Conservation (phyloP, 2,888 invertebrate genomes). For the Aplocera efformata region DNA sequence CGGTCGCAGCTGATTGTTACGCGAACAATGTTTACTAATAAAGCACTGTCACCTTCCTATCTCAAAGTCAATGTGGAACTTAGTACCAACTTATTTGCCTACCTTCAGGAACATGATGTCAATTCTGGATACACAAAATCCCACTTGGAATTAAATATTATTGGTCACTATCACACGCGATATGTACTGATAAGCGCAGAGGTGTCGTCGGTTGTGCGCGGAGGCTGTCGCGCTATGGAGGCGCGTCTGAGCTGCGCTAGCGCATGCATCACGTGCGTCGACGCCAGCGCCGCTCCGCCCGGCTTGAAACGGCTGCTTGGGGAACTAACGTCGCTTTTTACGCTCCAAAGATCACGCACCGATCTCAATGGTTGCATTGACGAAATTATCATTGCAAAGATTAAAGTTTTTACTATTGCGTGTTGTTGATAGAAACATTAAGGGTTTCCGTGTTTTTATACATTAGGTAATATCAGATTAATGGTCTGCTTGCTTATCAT, state of each 20-base stretch:
- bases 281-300: conserved; percentile 57
- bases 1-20: conserved; percentile 37
- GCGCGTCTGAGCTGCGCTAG: conserved; percentile 67
- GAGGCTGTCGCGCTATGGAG: conserved; percentile 70
- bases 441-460: conserved; percentile 22
- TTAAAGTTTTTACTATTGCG: conserved; percentile 26
- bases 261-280: conserved; percentile 71
- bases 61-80: conserved; percentile 43
- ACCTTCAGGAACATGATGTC: conserved; percentile 53
- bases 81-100: conserved; percentile 46
- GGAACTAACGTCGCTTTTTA: conserved; percentile 66
- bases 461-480: conserved; percentile 5
- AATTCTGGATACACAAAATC: conserved; percentile 32
- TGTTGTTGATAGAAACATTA: conserved; percentile 25
- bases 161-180: conserved; percentile 63
- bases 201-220: conserved; percentile 55
- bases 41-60: conserved; percentile 36
- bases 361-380: conserved; percentile 41
- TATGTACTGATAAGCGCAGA: conserved; percentile 49
- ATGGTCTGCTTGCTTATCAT: conserved; percentile 16
- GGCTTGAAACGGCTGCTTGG: conserved; percentile 44
- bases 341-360: conserved; percentile 50
- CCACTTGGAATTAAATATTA: conserved; percentile 32
- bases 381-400: conserved; percentile 31
- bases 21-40: conserved; percentile 47